Conservation (phyloP, 2,888 invertebrate species). For the Sphinx pinastri region DNA sequence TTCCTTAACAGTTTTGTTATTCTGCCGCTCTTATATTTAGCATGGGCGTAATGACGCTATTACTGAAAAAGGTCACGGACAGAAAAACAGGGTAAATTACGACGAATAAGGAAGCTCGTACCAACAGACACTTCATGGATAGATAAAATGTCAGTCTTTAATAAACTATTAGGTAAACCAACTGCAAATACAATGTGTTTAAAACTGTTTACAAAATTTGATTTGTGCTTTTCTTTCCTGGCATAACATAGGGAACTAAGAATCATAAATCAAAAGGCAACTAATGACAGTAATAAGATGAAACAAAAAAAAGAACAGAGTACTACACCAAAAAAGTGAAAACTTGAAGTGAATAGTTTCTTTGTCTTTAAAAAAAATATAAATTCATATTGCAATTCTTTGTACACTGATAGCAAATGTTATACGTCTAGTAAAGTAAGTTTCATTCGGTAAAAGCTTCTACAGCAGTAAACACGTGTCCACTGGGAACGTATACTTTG, state of each 20-base stretch:
- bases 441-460: constrained; percentile 45
- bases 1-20: not conserved
- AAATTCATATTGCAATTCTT: too few relatives aligned
- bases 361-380: too few relatives aligned
- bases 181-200: not conserved
- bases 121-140: not conserved
- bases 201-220: not conserved
- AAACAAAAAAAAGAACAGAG: too few relatives aligned
- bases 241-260: not conserved
- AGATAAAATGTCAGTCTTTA: not conserved
- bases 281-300: too few relatives aligned
- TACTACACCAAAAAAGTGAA: too few relatives aligned
- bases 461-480: constrained; percentile 42
- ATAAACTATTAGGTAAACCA: not conserved
- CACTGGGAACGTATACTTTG: constrained; percentile 38
- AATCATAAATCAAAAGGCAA: too few relatives aligned
- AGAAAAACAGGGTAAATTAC: constrained; percentile 16
- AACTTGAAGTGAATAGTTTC: too few relatives aligned
- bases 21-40: constrained; percentile 4
- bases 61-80: constrained; percentile 24
- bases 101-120: constrained; percentile 9
- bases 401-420: too few relatives aligned
- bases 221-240: not conserved
- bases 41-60: constrained; percentile 11
- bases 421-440: not conserved